phyloP scores from a whole-genome alignment of 2,113 vertebrate genomes.

The Coracopsis vasa region DNA sequence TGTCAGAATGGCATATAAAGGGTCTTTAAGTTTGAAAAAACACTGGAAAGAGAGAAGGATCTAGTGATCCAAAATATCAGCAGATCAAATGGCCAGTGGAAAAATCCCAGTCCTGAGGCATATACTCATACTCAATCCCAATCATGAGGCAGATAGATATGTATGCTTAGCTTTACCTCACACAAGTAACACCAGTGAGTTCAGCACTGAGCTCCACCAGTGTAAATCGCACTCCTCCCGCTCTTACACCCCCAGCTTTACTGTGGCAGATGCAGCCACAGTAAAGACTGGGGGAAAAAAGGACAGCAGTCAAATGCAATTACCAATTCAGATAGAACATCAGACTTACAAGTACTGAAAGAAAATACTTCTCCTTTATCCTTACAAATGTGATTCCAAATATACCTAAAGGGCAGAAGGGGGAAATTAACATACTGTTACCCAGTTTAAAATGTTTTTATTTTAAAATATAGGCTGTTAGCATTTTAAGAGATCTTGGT shows the following conservation, averaged over 20 bases:
- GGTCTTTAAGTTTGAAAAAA: neutral
- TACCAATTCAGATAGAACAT: slow-evolving; percentile 38
- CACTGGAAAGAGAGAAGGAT: neutral
- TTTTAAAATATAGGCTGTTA: neutral
- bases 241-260: slow-evolving; percentile 34
- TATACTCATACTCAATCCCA: neutral
- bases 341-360: neutral
- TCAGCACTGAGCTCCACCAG: slow-evolving; percentile 24
- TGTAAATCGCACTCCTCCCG: slow-evolving; percentile 49
- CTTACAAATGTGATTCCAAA: neutral
- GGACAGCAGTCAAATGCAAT: slow-evolving; percentile 19
- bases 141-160: neutral
- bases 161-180: slow-evolving; percentile 51
- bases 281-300: neutral
- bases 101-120: neutral
- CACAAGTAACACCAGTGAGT: slow-evolving; percentile 10
- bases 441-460: neutral
- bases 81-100: neutral
- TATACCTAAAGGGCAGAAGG: neutral
- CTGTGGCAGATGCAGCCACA: slow-evolving; percentile 36
- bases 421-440: neutral
- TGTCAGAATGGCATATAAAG: neutral
- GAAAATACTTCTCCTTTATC: neutral
- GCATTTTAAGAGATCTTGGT: neutral
- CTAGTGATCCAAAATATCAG: neutral